phyloP scores from a whole-genome alignment of 2,888 invertebrate genomes.

The Pseudococcus viburni region DNA sequence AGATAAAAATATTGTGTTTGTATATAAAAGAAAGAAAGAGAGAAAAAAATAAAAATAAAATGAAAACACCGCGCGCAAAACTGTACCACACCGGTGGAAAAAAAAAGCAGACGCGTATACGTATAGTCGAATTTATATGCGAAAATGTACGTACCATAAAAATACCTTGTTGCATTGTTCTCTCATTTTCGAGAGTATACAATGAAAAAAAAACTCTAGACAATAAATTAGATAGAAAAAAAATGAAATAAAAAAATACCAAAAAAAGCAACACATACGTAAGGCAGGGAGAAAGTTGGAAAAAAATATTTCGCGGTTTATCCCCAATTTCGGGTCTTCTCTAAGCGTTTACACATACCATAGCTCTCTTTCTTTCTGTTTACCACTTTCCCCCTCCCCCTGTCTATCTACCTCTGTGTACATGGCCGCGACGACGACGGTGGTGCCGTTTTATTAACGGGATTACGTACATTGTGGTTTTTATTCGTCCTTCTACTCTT shows the following conservation, averaged over 20 bases:
- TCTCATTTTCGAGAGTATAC: constrained; percentile 22
- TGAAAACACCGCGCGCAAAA: background rate
- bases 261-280: constrained; percentile 24
- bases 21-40: constrained; percentile 34
- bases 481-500: background rate
- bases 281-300: background rate
- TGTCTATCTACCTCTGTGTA: background rate
- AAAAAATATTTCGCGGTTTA: constrained; percentile 57
- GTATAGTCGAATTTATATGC: constrained; percentile 60
- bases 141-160: constrained; percentile 52
- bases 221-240: constrained; percentile 59
- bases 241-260: constrained; percentile 3
- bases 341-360: constrained; percentile 54
- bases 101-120: constrained; percentile 4
- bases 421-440: background rate
- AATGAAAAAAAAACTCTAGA: constrained; percentile 46
- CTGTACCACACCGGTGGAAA: background rate
- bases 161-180: constrained; percentile 66
- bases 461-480: constrained; percentile 57
- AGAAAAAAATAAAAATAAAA: constrained; percentile 19
- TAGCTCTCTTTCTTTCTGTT: background rate
- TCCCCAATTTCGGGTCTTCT: constrained; percentile 62
- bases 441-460: constrained; percentile 51
- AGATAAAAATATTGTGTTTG: constrained; percentile 63
- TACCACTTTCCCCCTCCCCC: background rate